phyloP scores from a whole-genome alignment of 2,113 vertebrate species.

The Plotosus lineatus region DNA sequence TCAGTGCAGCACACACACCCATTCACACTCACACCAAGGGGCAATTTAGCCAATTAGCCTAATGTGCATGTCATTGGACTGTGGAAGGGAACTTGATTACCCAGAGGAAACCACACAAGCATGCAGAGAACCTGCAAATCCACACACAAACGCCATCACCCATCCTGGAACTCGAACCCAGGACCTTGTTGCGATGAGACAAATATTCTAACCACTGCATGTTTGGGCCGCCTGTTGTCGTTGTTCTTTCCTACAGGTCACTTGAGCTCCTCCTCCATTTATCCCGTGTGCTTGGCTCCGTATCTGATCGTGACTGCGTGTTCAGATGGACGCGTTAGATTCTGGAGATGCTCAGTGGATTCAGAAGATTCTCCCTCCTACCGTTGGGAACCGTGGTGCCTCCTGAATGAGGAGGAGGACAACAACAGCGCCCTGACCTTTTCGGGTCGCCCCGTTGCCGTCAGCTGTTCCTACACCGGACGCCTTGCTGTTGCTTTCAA shows the following conservation, averaged over 20 bases:
- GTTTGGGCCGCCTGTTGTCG: too few species aligned
- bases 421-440: slow-evolving; percentile 89
- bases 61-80: too few species aligned
- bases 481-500: slow-evolving; percentile 94
- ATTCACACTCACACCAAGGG: too few species aligned
- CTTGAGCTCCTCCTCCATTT: slow-evolving; percentile 97
- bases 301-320: slow-evolving; percentile 97
- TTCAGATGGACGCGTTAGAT: slow-evolving; percentile 90
- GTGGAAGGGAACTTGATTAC: too few species aligned
- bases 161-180: too few species aligned
- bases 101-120: too few species aligned
- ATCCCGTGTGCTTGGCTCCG: slow-evolving; percentile 95
- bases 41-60: too few species aligned
- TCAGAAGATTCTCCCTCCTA: slow-evolving; percentile 72
- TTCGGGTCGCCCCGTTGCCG: slow-evolving; percentile 89
- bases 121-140: too few species aligned
- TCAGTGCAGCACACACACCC: too few species aligned
- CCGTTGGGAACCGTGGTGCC: slow-evolving; percentile 89
- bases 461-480: slow-evolving; percentile 96
- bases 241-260: slow-evolving; percentile 77
- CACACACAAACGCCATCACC: too few species aligned
- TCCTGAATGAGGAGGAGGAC: slow-evolving; percentile 94
- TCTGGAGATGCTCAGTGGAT: slow-evolving; percentile 89
- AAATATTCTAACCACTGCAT: too few species aligned
- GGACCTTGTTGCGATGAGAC: too few species aligned